Evolutionary conservation across 2,113 vertebrate species (phyloP), one percentile per base, ranked within the genome.

Genomic region (Talpa occidentalis): DNA sequence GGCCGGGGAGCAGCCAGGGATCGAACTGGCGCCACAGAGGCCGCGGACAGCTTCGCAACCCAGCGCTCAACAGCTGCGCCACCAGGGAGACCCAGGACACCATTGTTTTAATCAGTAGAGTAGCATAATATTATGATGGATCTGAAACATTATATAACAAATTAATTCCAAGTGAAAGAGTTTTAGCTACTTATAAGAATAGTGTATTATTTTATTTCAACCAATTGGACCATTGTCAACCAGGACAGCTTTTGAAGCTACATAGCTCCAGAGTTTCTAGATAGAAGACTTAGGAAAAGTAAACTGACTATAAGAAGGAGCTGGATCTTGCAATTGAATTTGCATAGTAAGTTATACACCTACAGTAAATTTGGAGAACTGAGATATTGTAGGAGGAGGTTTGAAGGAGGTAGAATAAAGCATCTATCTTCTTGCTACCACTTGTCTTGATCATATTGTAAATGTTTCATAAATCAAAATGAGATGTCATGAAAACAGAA

Each of bases 381-480:
- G 19, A 83, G 26, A 21, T 19, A 64, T 77, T 49, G 12, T 24
- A 14, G 28, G 22, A 52, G 16, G 16, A 52, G 49, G 49, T 59
- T 77, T 49, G 16, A 26, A 12, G 35, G 10, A 4, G 15, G 9
- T 21, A 21, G 12, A 52, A 69, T 42, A 69, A 40, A 47, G 47
- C 74, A 30, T 16, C 37, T 22, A 16, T 73, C 56, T 73, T 62
- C 52, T 83, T 90, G 44, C 37, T 80, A 40, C 60, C 30, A 67
- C 42, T 85, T 80, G 64, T n/a, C 35, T 74, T 74, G 40, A 60
- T 16, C 87, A 42, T 62, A 44, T n/a, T 30, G 19, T 72, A 78
- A 80, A 60, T 67, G 22, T 85, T 91, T 93, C 67, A 77, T 78
- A 89, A 84, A 78, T 88, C 92, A 72, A 95, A 84, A 47, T 19